Conservation (phyloP, 2,888 invertebrate genomes). For the Axea sp. region DNA sequence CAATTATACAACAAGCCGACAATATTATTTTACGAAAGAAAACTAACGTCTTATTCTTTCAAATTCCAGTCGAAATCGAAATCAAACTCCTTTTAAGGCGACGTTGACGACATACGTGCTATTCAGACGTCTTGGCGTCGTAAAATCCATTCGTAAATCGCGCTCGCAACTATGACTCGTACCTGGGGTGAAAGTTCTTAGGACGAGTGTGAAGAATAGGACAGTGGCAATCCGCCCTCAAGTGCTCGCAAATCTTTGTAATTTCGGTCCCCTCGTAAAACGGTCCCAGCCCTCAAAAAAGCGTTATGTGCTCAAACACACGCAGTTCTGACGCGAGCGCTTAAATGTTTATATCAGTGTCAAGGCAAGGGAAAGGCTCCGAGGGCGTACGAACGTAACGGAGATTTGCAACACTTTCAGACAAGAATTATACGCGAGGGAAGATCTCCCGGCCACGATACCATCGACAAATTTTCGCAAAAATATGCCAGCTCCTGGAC, state of each 20-base stretch:
- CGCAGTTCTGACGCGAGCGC: slow-evolving; percentile 50
- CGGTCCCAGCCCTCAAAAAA: slow-evolving; percentile 28
- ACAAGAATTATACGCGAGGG: slow-evolving; percentile 75
- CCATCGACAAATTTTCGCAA: slow-evolving; percentile 77
- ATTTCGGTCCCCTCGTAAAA: slow-evolving; percentile 49
- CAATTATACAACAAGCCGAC: too few species aligned
- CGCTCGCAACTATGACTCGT: slow-evolving; percentile 33
- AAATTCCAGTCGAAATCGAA: too few species aligned
- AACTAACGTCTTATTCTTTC: too few species aligned
- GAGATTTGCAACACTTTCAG: slow-evolving; percentile 81
- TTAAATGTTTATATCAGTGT: slow-evolving; percentile 70
- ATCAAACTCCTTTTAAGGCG: too few species aligned
- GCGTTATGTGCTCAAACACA: slow-evolving; percentile 47
- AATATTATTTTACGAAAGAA: too few species aligned
- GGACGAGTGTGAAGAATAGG: slow-evolving; percentile 57
- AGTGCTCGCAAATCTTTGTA: slow-evolving; percentile 61
- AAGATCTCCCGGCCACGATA: slow-evolving; percentile 76
- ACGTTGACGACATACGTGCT: too few species aligned
- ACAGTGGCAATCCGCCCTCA: slow-evolving; percentile 56
- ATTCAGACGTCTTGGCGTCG: too few species aligned
- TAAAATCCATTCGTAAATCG: slow-evolving; percentile 60
- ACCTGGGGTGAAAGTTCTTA: slow-evolving; percentile 26
- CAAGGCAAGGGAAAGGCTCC: slow-evolving; percentile 48
- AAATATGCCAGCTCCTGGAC: slow-evolving; percentile 70
- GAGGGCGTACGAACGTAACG: slow-evolving; percentile 59